A percentile compares a stretch with the other conserved stretches of the same genome.
These are phyloP conservation scores for Ophioderma brevispina DNA, from an alignment of 35 echinoderm and acorn worm genomes.

Conservation along the genomic window DNA sequence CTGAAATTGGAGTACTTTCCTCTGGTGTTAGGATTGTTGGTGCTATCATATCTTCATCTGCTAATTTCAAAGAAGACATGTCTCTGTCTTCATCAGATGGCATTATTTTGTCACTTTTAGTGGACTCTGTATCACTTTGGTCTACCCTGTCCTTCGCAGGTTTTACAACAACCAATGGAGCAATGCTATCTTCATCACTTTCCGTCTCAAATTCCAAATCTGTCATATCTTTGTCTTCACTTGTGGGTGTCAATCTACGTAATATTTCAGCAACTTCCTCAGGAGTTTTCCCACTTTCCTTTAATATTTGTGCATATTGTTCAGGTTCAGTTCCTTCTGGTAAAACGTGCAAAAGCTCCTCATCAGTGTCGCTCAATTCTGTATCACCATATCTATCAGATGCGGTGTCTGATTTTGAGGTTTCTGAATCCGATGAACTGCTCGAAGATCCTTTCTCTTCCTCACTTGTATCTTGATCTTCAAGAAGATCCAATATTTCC, in stretches of 20 bases:
- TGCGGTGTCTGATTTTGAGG: not conserved
- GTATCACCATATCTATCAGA: not conserved
- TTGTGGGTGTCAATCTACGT: not conserved
- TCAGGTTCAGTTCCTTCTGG: not conserved
- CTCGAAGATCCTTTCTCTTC: no score
- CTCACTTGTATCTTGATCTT: no score
- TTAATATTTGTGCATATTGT: not conserved
- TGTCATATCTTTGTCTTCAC: not conserved
- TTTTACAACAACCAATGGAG: not conserved
- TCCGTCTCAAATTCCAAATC: not conserved
- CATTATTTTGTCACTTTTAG: not conserved
- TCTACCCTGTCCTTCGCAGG: not conserved
- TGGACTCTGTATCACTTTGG: not conserved
- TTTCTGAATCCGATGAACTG: not conserved
- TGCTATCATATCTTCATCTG: not conserved
- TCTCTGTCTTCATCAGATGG: constrained; percentile 10
- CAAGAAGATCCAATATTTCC: not conserved
- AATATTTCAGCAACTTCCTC: not conserved
- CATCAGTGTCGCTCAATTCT: not conserved
- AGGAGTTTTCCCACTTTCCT: not conserved
- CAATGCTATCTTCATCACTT: not conserved
- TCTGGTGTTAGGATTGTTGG: not conserved
- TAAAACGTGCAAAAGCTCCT: not conserved
- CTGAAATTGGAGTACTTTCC: not conserved
- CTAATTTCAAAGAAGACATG: not conserved